Evolutionary conservation across 2,888 invertebrate species (phyloP).

Genomic region (Rhingia rostrata): DNA sequence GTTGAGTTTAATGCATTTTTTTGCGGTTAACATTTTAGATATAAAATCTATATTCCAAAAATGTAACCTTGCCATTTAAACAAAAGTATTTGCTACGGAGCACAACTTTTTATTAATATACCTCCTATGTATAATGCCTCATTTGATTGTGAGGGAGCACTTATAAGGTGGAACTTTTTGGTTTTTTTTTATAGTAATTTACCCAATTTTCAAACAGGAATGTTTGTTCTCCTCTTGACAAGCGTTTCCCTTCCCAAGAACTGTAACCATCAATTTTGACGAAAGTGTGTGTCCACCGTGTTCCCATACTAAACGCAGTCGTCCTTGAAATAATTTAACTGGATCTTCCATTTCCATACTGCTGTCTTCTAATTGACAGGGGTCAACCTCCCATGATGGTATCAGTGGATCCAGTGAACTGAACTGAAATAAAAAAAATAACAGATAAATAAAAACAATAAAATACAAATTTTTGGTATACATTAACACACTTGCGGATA

Average conservation of each 20-base stretch:
- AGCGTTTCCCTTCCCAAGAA: slow-evolving; percentile 81
- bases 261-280: slow-evolving; percentile 82
- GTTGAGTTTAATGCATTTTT: no score
- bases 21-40: no score
- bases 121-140: no score
- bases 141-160: no score
- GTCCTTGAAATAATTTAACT: slow-evolving; percentile 85
- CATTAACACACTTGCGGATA: not conserved
- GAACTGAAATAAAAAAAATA: slow-evolving; percentile 77
- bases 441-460: slow-evolving; percentile 76
- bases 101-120: no score
- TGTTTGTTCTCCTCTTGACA: slow-evolving; percentile 80
- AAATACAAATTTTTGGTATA: slow-evolving; percentile 2
- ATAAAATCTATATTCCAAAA: no score
- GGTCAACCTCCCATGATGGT: slow-evolving; percentile 85
- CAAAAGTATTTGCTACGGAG: no score
- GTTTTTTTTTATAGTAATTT: slow-evolving; percentile 50
- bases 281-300: slow-evolving; percentile 79
- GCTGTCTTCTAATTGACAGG: slow-evolving; percentile 83
- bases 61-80: no score
- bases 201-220: slow-evolving; percentile 82
- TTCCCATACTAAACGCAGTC: slow-evolving; percentile 85
- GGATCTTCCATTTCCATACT: slow-evolving; percentile 85
- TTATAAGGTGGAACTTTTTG: not conserved
- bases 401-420: slow-evolving; percentile 81